These are phyloP conservation scores for Drosophila acutilabella DNA, from an alignment of 2,888 invertebrate species.

Conservation along the genomic window DNA sequence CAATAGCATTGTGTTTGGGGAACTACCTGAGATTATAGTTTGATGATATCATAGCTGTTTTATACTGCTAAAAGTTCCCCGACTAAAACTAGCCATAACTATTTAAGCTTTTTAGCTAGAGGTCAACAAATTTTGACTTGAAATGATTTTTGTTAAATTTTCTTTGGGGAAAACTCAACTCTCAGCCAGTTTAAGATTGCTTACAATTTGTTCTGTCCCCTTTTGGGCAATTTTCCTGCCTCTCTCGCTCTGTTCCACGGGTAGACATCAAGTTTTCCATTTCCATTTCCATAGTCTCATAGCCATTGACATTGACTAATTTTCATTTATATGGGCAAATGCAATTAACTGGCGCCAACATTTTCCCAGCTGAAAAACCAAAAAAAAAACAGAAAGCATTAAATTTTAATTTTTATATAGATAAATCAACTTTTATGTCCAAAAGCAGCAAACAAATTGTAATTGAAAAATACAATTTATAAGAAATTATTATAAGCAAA, in stretches of 20 bases:
- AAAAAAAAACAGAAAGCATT: conserved; percentile 19
- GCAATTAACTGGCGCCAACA: conserved; percentile 68
- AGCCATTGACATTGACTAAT: conserved; percentile 55
- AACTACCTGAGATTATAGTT: not conserved
- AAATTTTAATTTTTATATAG: conserved; percentile 18
- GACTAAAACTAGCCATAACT: not conserved
- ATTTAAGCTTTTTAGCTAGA: not conserved
- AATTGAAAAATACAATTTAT: conserved; percentile 38
- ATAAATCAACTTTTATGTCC: conserved; percentile 33
- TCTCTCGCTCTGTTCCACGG: too few species aligned
- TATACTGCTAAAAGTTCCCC: not conserved
- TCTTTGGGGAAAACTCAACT: not conserved
- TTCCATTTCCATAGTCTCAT: conserved; percentile 22
- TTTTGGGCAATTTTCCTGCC: not conserved
- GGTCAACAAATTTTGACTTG: too few species aligned
- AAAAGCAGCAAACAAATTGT: conserved; percentile 29
- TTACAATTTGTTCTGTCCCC: not conserved
- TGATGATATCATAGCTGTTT: not conserved
- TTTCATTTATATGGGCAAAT: conserved; percentile 62
- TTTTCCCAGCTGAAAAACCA: conserved; percentile 34
- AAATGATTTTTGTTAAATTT: too few species aligned
- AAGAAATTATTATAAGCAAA: not conserved
- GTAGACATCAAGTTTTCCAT: conserved; percentile 12
- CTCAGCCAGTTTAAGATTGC: not conserved
- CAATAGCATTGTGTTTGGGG: not conserved